Evolutionary conservation across 2,113 vertebrate species (phyloP).

Genomic region (Dipodomys ordii): DNA sequence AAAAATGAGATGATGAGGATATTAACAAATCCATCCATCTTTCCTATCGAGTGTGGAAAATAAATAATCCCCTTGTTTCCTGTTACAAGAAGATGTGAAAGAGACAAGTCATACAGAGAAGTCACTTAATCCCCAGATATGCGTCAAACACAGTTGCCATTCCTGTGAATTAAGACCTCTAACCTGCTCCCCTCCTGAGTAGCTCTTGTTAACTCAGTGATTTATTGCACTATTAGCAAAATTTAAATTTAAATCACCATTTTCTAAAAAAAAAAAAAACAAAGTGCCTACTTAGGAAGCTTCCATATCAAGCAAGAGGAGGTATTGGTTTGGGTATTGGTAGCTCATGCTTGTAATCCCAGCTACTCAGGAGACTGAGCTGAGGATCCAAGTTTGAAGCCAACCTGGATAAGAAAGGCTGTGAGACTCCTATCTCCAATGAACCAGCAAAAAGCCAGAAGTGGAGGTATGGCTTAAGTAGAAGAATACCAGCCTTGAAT

Average conservation of each 20-base stretch:
- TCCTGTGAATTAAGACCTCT: neutral
- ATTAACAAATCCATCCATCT: slow-evolving; percentile 1
- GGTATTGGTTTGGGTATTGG: too few relatives aligned
- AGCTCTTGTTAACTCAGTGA: neutral
- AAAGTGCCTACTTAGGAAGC: neutral
- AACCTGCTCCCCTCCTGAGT: neutral
- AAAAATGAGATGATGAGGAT: neutral
- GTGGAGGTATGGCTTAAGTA: too few relatives aligned
- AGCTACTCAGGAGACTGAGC: too few relatives aligned
- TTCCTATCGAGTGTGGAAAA: neutral
- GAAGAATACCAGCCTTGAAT: too few relatives aligned
- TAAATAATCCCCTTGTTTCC: neutral
- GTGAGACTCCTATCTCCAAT: too few relatives aligned
- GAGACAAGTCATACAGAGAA: neutral
- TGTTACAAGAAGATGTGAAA: neutral
- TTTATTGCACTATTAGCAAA: neutral
- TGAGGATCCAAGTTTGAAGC: too few relatives aligned
- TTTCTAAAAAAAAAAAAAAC: neutral
- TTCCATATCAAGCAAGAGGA: neutral
- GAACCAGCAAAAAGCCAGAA: too few relatives aligned
- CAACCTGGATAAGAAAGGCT: too few relatives aligned
- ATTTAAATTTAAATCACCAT: neutral
- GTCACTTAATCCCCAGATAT: neutral
- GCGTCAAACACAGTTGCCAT: rapidly evolving
- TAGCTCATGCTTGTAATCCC: too few relatives aligned